phyloP scores from a whole-genome alignment of 23 tunicate genomes.

The Phallusia fumigata region DNA sequence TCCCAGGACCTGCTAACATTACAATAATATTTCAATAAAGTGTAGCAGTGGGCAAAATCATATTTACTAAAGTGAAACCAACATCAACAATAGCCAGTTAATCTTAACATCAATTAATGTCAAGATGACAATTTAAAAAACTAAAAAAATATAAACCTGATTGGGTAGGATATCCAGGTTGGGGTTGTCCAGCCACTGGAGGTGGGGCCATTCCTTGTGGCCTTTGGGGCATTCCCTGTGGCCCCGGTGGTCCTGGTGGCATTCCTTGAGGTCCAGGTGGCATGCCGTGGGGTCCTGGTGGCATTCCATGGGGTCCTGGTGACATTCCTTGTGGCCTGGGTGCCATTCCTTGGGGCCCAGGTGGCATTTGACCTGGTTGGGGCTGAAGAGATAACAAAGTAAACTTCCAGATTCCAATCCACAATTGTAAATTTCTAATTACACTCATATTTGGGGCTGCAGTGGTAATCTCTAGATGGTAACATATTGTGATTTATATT shows the following conservation, averaged over 20 bases:
- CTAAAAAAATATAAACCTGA: background rate
- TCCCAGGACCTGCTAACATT: constrained; percentile 18
- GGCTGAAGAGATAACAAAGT: background rate
- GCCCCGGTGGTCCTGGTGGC: constrained; percentile 2
- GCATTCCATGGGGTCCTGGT: constrained; percentile 1
- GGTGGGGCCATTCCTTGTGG: constrained; percentile 9
- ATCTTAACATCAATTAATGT: too few species aligned
- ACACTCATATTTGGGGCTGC: too few species aligned
- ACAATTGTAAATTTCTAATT: too few species aligned
- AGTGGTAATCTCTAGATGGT: too few species aligned
- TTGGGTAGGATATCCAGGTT: background rate
- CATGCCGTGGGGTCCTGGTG: background rate
- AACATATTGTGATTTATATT: too few species aligned
- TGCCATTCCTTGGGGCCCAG: constrained; percentile 2
- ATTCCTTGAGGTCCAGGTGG: constrained; percentile 3
- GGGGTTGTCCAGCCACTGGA: background rate
- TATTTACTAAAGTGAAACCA: too few species aligned
- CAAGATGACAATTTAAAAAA: too few species aligned
- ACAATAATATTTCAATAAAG: too few species aligned
- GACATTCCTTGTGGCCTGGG: constrained; percentile 2
- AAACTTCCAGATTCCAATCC: too few species aligned
- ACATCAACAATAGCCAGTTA: too few species aligned
- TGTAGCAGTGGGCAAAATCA: too few species aligned
- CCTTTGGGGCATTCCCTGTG: constrained; percentile 2
- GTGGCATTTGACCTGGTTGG: background rate